A percentile compares a stretch with the other conserved stretches of the same genome.
Conservation (phyloP, 2,888 invertebrate species). For the Acanthopleura granulata region DNA sequence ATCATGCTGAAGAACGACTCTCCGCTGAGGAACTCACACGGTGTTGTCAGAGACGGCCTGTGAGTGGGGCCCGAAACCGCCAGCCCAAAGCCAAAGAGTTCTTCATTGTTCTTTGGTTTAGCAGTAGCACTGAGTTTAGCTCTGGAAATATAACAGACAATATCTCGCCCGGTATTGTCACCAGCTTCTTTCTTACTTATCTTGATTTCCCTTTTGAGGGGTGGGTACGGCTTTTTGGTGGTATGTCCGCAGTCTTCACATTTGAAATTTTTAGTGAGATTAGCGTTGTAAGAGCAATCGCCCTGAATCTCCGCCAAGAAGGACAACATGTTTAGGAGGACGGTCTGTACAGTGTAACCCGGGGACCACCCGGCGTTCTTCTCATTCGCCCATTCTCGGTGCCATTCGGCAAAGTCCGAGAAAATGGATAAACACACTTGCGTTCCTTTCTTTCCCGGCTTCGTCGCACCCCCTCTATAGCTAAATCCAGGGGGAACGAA, state of each 20-base stretch:
- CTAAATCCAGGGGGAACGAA: constrained; percentile 56
- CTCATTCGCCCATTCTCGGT: constrained; percentile 59
- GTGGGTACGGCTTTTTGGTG: constrained; percentile 51
- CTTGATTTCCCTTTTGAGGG: constrained; percentile 28
- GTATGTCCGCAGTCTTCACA: constrained; percentile 59
- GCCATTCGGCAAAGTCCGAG: constrained; percentile 56
- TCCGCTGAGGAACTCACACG: constrained; percentile 54
- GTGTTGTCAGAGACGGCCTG: constrained; percentile 54
- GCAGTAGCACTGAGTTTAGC: constrained; percentile 36
- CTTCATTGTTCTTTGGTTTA: constrained; percentile 42
- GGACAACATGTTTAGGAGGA: constrained; percentile 57
- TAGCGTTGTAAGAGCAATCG: constrained; percentile 40
- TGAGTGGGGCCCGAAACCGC: constrained; percentile 51
- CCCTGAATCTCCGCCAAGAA: constrained; percentile 55
- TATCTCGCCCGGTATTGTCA: constrained; percentile 30
- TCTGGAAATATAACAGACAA: constrained; percentile 58
- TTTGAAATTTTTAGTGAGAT: constrained; percentile 46
- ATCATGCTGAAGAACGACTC: constrained; percentile 54
- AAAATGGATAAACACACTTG: constrained; percentile 59
- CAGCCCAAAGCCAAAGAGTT: constrained; percentile 55
- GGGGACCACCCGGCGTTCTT: constrained; percentile 59
- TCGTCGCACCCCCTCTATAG: constrained; percentile 57
- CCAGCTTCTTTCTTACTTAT: constrained; percentile 25
- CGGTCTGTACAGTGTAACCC: constrained; percentile 59
- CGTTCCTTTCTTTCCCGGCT: constrained; percentile 53